Evolutionary conservation across 2,113 vertebrate species (phyloP), one percentile per base, ranked within the genome.

Genomic region (Labeo rohita): DNA sequence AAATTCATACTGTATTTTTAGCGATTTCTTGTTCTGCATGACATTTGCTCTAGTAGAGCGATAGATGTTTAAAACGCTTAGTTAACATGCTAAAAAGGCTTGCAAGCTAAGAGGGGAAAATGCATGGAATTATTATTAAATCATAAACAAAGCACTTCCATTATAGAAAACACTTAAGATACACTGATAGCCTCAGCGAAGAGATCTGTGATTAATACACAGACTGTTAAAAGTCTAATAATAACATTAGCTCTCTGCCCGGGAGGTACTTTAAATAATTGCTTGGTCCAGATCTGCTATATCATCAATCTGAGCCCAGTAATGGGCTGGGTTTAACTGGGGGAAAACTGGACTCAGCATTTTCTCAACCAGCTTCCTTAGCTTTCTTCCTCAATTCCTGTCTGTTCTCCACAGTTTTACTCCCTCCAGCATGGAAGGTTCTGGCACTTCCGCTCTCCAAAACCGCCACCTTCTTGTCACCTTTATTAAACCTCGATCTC

Each of bases 261-360:
- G 91, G 90, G 45, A 94, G 92, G 95, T 96, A 95, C 97, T 98
- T 97, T 97, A 96, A 97, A 96, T 98, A 97, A 99, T 98, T 98
- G 96, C 93, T 92, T 97, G 94, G 95, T 93, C 92, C 92, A 90
- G 95, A 95, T 95, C 90, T 98, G 96, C 96, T 95, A 88, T 93
- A 95, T 98, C 98, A 98, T 98, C 97, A 97, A 94, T 96, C 97
- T 96, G 86, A 75, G 86, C 88, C 89, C 92, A 93, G 95, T 93
- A 95, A 92, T 96, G 94, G 95, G 91, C 88, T 84, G 86, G 13
- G 86, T 81, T 59, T 91, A 85, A 86, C 88, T 81, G 78, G 39
- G 47, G 59, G 86, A 47, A 86, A 76, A 45, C 56, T 45, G 83
- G 9, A 87, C 90, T 96, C 93, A 95, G 92, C 92, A 92, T 61